Evolutionary conservation across 37 sponge, comb jelly and placozoan species (phyloP), one percentile per base, ranked within the genome.

Genomic region (Beroe forskalii): DNA sequence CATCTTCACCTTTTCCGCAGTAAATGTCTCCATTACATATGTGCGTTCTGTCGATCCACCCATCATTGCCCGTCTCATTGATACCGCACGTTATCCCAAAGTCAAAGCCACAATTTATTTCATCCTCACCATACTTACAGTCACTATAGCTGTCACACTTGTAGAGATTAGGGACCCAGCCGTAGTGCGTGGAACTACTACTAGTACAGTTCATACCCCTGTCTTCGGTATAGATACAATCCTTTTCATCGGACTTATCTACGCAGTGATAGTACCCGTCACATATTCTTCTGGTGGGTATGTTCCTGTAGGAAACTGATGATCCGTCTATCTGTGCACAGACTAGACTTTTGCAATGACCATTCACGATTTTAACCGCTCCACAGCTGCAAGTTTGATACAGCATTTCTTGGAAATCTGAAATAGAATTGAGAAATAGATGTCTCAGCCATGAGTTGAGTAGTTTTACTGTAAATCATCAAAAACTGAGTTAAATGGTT

Each of bases 91-190:
- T 63, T 63, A 63, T 63, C 6, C 66, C 66, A 63, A 63, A 63
- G 25, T 20, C 25, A 63, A 63, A 63, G 28, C 66, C 66, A 63
- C 66, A 63, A 23, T 63, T 3, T 28, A n/a, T n/a, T 20, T 63
- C 66, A 63, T 63, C 66, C 25, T 63, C 66, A 63, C 66, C 66
- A 63, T 63, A 63, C 25, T 63, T 63, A 63, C 66, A 63, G 25
- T 63, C 66, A 63, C 66, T 63, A 63, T 23, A 63, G 25, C 66
- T 63, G 25, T 63, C 66, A 20, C 66, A 63, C n/a, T 23, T 20
- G 25, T 63, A 63, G 20, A 63, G 23, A 8, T 23, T 23, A 3
- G 66, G 66, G 4, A 63, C 66, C 20, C 20, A 63, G 66, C n/a
- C 66, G 25, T 23, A 4, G n/a, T 63, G 9, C 6, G 4, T 20